Base-by-base conservation (phyloP, 1,140 invertebrate species). In the Bombyx mandarina region DNA sequence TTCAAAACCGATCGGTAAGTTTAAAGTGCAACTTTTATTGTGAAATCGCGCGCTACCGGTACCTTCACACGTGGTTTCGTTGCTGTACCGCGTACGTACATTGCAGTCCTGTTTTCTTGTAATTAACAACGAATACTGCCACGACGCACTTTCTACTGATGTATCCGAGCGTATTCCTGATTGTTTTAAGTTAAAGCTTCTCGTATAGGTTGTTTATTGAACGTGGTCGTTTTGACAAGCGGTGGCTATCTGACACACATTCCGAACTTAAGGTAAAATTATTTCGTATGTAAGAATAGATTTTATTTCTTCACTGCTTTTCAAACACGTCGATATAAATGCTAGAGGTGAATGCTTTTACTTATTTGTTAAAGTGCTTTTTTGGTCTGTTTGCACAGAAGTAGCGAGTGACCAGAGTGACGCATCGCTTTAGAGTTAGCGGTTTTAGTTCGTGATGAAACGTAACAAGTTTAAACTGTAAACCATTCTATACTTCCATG, bases 41-140 rank as follows among this genome's bases (percentile, higher is more conserved):
- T 63, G 66, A 72, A 82, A 77, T 64, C 71, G 72, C 79, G 81
- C 73, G 78, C 74, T 78, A 82, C 83, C 83, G 83, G 83, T 86
- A 75, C 73, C 56, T 70, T 71, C 80, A 84, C 83, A 86, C 83
- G 83, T 86, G 83, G 83, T 86, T 83, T 71, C 64, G 61, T 60
- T 73, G 61, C 69, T 71, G 69, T 75, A 78, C 68, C 73, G 75
- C 74, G 79, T 82, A 80, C 69, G 63, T 77, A 74, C 58, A 56
- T 72, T 70, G 65, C 56, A 59, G 65, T 65, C 67, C 67, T 76
- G 69, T 78, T 82, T 77, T 69, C 64, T 59, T 67, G 63, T 61
- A 69, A 68, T 69, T 63, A 69, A 56, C 54, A 53, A 56, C 51
- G 60, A 65, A 67, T 66, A 63, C 58, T 59, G 58, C 62, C 50